phyloP scores from a whole-genome alignment of 2,113 vertebrate genomes.

The Orientallactaga bullata region DNA sequence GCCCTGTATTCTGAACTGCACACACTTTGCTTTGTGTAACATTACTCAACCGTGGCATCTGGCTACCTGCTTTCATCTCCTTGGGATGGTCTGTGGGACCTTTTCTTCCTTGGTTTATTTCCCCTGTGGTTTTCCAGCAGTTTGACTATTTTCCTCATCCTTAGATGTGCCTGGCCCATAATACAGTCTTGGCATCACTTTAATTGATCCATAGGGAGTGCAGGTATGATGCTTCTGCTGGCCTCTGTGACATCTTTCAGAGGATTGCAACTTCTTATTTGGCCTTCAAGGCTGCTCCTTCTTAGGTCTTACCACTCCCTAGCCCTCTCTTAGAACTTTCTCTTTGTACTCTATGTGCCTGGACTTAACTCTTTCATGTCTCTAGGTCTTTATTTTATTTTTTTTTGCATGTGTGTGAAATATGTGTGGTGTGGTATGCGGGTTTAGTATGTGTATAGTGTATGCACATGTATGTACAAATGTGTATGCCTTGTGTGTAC shows the following conservation, averaged over 20 bases:
- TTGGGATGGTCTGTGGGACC: neutral
- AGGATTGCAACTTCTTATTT: neutral
- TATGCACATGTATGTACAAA: too few relatives aligned
- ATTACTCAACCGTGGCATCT: neutral
- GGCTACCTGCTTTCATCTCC: neutral
- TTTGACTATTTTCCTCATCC: neutral
- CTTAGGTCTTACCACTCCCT: neutral
- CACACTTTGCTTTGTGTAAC: neutral
- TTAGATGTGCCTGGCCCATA: neutral
- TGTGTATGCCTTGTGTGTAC: too few relatives aligned
- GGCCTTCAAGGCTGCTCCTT: neutral
- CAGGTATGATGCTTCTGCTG: neutral
- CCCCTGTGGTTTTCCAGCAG: neutral
- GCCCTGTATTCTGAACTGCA: neutral
- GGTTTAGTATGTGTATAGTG: too few relatives aligned
- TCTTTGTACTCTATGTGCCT: neutral
- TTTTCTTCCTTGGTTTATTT: constrained; percentile 28
- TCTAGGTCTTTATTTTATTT: neutral
- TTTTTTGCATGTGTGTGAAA: too few relatives aligned
- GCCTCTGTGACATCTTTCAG: neutral
- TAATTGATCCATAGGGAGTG: neutral
- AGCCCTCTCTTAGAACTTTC: neutral
- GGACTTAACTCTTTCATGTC: neutral
- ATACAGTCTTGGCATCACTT: neutral
- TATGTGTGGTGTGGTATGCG: too few relatives aligned